These are phyloP conservation scores for Sylvia borin DNA, from an alignment of 2,797 vertebrate genomes.

Conservation along the genomic window DNA sequence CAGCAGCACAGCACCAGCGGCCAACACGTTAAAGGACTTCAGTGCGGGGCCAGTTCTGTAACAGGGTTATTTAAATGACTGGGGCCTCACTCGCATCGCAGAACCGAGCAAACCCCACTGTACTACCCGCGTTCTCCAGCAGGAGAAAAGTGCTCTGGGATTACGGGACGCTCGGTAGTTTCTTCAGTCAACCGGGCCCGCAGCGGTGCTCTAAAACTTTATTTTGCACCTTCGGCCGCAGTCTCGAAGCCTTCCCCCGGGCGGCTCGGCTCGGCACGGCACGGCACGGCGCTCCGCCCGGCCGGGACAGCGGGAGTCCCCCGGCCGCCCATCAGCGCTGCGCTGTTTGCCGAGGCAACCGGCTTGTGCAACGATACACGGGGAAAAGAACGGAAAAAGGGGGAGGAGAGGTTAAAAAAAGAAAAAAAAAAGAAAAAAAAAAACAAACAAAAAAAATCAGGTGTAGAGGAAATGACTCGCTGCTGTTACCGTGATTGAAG, in stretches of 20 bases:
- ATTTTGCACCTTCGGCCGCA: neutral
- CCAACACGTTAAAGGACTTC: neutral
- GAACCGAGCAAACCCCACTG: neutral
- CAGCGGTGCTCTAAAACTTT: neutral
- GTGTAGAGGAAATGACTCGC: constrained; percentile 69
- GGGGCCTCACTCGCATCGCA: neutral
- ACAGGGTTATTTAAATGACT: neutral
- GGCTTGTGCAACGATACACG: constrained; percentile 38
- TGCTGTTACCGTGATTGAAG: constrained; percentile 64
- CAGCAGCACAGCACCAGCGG: neutral
- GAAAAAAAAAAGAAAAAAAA: neutral
- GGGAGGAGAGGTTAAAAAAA: neutral
- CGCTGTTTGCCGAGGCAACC: constrained; percentile 53
- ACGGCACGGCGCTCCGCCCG: neutral
- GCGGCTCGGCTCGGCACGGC: neutral
- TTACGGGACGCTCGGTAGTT: neutral
- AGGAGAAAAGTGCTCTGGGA: neutral
- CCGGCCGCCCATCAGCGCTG: constrained; percentile 35
- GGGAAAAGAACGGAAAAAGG: fast-evolving
- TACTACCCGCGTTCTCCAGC: neutral
- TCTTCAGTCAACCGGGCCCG: neutral
- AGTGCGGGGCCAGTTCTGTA: neutral
- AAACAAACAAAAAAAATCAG: neutral
- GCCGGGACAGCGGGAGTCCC: neutral
- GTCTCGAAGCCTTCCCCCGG: neutral